Conservation (phyloP, 2,888 invertebrate species). For the Melipona bicolor region DNA sequence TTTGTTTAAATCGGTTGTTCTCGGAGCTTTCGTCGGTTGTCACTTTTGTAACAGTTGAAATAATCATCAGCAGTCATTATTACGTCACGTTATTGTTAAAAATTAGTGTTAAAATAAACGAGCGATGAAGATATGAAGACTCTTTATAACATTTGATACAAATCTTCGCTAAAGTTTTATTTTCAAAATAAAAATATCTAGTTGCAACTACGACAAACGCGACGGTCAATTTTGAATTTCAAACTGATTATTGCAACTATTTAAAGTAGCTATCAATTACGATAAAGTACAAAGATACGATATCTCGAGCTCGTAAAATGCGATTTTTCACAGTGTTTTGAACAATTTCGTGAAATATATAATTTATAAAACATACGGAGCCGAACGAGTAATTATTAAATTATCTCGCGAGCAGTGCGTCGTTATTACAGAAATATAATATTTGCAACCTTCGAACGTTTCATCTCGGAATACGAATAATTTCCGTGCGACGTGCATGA, state of each 20-base stretch:
- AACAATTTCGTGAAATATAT: not conserved
- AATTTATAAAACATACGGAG: not conserved
- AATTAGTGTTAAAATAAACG: not conserved
- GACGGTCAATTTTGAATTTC: too few species aligned
- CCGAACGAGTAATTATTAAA: not conserved
- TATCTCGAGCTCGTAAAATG: not conserved
- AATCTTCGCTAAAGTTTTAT: too few species aligned
- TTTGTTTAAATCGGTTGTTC: not conserved
- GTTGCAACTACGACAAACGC: too few species aligned
- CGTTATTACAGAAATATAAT: not conserved
- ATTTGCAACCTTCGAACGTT: not conserved
- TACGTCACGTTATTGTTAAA: not conserved
- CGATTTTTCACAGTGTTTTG: not conserved
- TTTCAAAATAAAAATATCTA: not conserved
- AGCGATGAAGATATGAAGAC: not conserved
- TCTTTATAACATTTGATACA: not conserved
- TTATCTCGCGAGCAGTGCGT: too few species aligned
- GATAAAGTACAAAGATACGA: not conserved
- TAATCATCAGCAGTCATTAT: not conserved
- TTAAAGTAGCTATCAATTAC: not conserved
- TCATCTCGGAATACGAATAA: not conserved
- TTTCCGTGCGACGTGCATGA: too few species aligned
- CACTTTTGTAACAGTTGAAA: not conserved
- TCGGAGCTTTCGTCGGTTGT: not conserved
- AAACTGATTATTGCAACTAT: too few species aligned